Base-by-base conservation (phyloP, 2,113 vertebrate species). In the Equus quagga region DNA sequence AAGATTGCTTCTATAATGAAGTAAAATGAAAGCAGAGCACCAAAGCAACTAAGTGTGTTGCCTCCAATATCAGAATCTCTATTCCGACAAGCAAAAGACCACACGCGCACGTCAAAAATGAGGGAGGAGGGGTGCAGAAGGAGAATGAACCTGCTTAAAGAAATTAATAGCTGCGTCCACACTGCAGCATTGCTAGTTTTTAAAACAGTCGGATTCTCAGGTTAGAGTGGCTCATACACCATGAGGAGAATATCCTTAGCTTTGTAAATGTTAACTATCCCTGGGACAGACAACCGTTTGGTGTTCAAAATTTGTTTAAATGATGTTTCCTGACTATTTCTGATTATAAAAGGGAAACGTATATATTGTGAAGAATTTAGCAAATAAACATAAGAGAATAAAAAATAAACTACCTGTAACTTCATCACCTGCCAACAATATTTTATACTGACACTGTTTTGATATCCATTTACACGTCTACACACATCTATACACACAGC, bases 31-130 rank as follows among this genome's bases (percentile, higher is more conserved):
- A 98, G 49, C 80, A 86, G 78, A 98, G 90, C 72, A 89, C 83
- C 96, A 91, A 91, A 96, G 87, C 69, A 96, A 86, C 73, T 73
- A 54, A 96, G 96, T 84, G 90, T 49, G 91, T 95, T 64, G 94
- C 88, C 54, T 97, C 87, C 93, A 75, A 83, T 86, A 98, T 89
- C 9, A 36, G 67, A 88, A 84, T 81, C 96, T 97, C 15, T 51
- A 28, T 84, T 89, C 95, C 83, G 80, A 91, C 67, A 88, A 69
- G 78, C 51, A 49, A 97, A 95, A 95, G 89, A 94, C 78, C 89
- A 90, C 33, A 88, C 41, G 82, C 81, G n/a, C 92, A 93, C 73
- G 85, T 91, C 94, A 98, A 97, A 95, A 79, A 92, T 90, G 78
- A 91, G 49, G 44, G 13, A 2, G 11, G 49, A 65, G 18, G 33